Percentiles rank a stretch among this genome's conserved stretches.
Conservation (phyloP, 2,888 invertebrate species). For the Tetropium fuscum region DNA sequence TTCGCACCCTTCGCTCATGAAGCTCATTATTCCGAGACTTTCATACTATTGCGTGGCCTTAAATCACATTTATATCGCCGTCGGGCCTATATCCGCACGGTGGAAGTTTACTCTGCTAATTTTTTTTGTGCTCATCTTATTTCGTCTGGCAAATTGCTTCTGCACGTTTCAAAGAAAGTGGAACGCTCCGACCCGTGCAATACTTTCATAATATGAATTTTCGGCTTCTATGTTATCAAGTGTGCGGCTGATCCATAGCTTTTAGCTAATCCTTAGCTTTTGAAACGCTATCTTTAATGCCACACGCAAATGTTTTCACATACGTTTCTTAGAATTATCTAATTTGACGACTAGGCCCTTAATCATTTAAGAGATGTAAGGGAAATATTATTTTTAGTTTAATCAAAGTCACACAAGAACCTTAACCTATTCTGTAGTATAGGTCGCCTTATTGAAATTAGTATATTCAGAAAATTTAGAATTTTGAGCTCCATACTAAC, state of each 20-base stretch:
- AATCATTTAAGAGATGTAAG: no score
- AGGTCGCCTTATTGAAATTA: no score
- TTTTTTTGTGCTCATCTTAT: slow-evolving; percentile 31
- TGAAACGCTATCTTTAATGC: no score
- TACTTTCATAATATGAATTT: slow-evolving; percentile 29
- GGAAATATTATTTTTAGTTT: no score
- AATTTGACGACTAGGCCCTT: no score
- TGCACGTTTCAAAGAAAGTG: slow-evolving; percentile 20
- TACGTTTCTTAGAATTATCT: no score
- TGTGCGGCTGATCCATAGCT: slow-evolving; percentile 29
- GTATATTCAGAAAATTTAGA: no score
- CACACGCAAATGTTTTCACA: no score
- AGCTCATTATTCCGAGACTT: slow-evolving; percentile 52
- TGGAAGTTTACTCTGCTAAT: slow-evolving; percentile 38
- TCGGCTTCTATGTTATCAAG: slow-evolving; percentile 28
- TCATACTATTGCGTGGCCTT: slow-evolving; percentile 39
- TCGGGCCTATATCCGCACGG: slow-evolving; percentile 31
- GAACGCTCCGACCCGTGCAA: slow-evolving; percentile 15
- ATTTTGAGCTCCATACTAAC: no score
- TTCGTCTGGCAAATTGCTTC: slow-evolving; percentile 29
- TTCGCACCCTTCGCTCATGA: slow-evolving; percentile 51
- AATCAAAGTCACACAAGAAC: no score
- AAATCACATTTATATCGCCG: slow-evolving; percentile 47
- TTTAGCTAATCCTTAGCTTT: no score
- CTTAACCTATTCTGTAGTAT: no score